phyloP scores from a whole-genome alignment of 2,113 vertebrate species.

The Drymodes brunneopygia region DNA sequence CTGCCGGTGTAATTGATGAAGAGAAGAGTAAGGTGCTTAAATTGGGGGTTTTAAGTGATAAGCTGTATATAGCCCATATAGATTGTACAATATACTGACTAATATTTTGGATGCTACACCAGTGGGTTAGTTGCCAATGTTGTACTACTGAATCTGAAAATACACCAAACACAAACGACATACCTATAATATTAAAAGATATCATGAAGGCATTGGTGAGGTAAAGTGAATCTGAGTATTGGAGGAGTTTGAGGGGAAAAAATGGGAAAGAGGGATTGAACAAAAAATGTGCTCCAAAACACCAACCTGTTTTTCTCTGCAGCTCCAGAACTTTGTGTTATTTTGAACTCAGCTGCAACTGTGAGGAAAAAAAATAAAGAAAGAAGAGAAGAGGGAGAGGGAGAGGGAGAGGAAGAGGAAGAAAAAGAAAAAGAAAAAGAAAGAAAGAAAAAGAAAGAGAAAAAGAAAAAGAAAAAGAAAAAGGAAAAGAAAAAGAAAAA shows the following conservation, averaged over 20 bases:
- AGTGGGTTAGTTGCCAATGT: background rate
- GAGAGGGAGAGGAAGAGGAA: accelerated
- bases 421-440: accelerated
- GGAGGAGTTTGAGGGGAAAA: background rate
- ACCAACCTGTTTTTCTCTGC: background rate
- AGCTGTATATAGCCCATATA: background rate
- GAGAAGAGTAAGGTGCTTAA: background rate
- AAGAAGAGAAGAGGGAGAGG: no score
- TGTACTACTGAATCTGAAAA: background rate
- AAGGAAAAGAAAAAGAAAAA: accelerated
- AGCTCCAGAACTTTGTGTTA: background rate
- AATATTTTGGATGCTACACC: background rate
- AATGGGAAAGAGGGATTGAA: background rate
- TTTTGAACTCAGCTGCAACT: background rate
- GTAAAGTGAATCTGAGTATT: background rate
- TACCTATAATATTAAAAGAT: background rate
- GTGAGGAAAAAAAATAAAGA: no score
- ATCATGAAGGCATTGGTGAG: accelerated
- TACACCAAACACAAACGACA: background rate
- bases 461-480: accelerated
- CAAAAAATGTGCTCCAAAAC: background rate
- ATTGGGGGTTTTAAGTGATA: background rate
- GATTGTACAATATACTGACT: background rate
- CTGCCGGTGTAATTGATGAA: background rate
- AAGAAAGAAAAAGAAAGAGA: accelerated